Evolutionary conservation across 1,140 invertebrate genomes (phyloP).

Genomic region (Lepidotrigona ventralis): DNA sequence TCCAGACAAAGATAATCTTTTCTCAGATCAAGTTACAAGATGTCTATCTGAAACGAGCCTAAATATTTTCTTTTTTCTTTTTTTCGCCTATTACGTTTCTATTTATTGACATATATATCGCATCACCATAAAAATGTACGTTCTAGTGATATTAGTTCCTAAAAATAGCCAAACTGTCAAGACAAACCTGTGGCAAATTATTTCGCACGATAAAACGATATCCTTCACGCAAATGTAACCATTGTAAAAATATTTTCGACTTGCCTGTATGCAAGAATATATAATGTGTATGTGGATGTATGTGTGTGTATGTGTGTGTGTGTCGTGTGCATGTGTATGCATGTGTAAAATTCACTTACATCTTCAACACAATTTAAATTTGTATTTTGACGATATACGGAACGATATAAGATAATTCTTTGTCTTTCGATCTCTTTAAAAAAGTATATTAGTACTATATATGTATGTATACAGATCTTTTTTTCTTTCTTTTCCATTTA

Average conservation of each 20-base stretch:
- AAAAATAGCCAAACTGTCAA: slow-evolving; percentile 52
- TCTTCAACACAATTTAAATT: slow-evolving; percentile 33
- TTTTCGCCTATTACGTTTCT: slow-evolving; percentile 43
- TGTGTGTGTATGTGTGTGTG: neutral
- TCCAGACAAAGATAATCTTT: slow-evolving; percentile 42
- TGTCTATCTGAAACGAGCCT: slow-evolving; percentile 49
- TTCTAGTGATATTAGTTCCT: slow-evolving; percentile 62
- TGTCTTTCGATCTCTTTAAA: slow-evolving; percentile 35
- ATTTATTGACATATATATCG: slow-evolving; percentile 60
- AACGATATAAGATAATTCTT: slow-evolving; percentile 26
- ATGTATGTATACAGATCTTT: slow-evolving; percentile 2
- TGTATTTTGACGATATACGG: slow-evolving; percentile 13
- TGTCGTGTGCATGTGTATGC: neutral
- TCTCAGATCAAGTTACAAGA: slow-evolving; percentile 10
- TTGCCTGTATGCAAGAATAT: slow-evolving; percentile 27
- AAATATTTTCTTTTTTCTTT: neutral
- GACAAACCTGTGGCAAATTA: slow-evolving; percentile 63
- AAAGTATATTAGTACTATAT: slow-evolving; percentile 47
- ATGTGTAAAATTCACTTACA: slow-evolving; percentile 19
- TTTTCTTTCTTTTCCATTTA: neutral
- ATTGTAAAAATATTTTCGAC: slow-evolving; percentile 41
- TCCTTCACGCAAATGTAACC: slow-evolving; percentile 20
- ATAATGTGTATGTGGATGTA: neutral
- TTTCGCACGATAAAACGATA: slow-evolving; percentile 45
- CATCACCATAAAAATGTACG: slow-evolving; percentile 61